These are phyloP conservation scores for Desoria tigrina DNA, from an alignment of 2,888 invertebrate genomes.

Conservation along the genomic window DNA sequence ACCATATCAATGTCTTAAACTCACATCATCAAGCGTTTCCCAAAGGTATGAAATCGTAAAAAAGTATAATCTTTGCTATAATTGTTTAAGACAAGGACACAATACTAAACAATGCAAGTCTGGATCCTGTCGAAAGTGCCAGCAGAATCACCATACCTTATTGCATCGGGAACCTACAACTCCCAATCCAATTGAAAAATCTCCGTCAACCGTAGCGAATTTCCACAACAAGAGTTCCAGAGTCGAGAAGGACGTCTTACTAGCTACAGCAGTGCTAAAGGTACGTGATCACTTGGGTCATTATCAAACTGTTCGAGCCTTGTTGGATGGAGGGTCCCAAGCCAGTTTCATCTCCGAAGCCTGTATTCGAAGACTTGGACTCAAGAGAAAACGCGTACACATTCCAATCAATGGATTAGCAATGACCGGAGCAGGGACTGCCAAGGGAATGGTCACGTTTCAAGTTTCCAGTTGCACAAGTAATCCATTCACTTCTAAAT, in stretches of 20 bases:
- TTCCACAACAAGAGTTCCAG: no score
- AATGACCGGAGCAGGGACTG: slow-evolving; percentile 13
- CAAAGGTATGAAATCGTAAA: neutral
- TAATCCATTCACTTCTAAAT: slow-evolving; percentile 5
- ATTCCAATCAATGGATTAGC: neutral
- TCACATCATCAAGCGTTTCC: neutral
- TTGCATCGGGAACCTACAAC: slow-evolving; percentile 16
- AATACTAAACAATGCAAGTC: neutral
- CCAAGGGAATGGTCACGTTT: neutral
- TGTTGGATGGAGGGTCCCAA: slow-evolving; percentile 28
- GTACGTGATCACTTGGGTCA: slow-evolving; percentile 7
- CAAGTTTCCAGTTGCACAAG: neutral
- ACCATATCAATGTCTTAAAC: slow-evolving; percentile 11
- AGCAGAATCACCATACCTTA: slow-evolving; percentile 11
- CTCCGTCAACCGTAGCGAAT: no score
- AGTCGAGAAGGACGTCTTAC: neutral
- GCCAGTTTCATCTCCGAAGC: slow-evolving; percentile 25
- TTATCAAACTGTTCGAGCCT: slow-evolving; percentile 6
- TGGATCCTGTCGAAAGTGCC: slow-evolving; percentile 14
- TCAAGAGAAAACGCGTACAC: neutral
- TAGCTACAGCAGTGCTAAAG: slow-evolving; percentile 27
- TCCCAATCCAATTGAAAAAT: neutral
- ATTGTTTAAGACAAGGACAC: slow-evolving; percentile 30
- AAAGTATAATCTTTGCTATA: slow-evolving; percentile 12
- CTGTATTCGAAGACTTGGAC: slow-evolving; percentile 13